These are phyloP conservation scores for Jordanella pulchra DNA, from an alignment of 2,797 vertebrate species.

Conservation along the genomic window DNA sequence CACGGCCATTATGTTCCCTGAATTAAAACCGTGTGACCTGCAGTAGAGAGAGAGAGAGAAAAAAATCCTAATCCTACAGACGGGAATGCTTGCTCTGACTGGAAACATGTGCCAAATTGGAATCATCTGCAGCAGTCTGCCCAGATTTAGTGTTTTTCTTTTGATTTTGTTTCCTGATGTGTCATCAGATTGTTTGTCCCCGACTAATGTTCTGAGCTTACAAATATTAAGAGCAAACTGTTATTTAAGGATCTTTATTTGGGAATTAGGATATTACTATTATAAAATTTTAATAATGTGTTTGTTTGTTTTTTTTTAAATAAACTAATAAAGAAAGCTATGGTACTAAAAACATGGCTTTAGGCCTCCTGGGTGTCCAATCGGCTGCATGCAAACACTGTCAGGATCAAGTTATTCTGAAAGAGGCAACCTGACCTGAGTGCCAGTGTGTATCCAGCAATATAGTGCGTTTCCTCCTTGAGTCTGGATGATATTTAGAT, in stretches of 20 bases:
- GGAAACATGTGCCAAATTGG: slow-evolving; percentile 66
- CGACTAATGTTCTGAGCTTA: not conserved
- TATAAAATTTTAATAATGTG: no score
- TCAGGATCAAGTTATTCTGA: no score
- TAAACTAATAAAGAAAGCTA: no score
- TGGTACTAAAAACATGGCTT: no score
- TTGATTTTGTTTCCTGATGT: not conserved
- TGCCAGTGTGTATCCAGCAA: no score
- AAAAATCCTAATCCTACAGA: slow-evolving; percentile 32
- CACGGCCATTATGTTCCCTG: slow-evolving; percentile 59
- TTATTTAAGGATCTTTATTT: not conserved
- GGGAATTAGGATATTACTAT: not conserved
- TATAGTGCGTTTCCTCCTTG: no score
- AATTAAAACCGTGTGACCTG: slow-evolving; percentile 73
- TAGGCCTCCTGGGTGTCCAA: no score
- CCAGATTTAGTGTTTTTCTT: slow-evolving; percentile 22
- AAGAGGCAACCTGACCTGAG: no score
- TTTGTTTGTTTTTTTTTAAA: no score
- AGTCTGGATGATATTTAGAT: no score
- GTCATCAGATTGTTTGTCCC: not conserved
- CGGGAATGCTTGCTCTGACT: slow-evolving; percentile 46
- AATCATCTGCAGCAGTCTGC: slow-evolving; percentile 65
- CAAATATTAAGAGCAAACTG: not conserved
- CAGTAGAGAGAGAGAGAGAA: slow-evolving; percentile 1
- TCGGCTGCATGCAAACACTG: no score